Evolutionary conservation across 2,797 vertebrate genomes (phyloP).

Genomic region (Somateria mollissima): DNA sequence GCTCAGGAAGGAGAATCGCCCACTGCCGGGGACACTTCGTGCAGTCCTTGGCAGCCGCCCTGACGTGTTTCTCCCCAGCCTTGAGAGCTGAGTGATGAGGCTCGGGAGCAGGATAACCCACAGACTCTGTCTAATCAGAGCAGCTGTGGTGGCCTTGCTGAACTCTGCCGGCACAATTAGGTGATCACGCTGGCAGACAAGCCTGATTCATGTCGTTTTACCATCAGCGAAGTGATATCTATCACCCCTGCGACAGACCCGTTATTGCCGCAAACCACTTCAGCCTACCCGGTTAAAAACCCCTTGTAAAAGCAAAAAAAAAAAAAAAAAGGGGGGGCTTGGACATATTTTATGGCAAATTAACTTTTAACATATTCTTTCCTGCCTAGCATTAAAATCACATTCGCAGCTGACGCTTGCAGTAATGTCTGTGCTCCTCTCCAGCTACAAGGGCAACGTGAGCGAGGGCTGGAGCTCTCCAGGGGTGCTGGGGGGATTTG

Average conservation of each 20-base stretch:
- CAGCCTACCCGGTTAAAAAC: constrained; percentile 7
- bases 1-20: not conserved
- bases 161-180: constrained; percentile 41
- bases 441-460: not conserved
- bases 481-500: fast-evolving
- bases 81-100: constrained; percentile 25
- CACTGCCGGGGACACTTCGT: not conserved
- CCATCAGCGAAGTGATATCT: constrained; percentile 59
- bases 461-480: not conserved
- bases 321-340: not conserved
- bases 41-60: not conserved
- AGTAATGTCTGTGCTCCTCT: not conserved
- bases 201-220: constrained; percentile 66
- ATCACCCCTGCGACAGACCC: constrained; percentile 33
- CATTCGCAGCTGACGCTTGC: not conserved
- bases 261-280: constrained; percentile 37
- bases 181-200: constrained; percentile 24
- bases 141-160: constrained; percentile 25
- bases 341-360: constrained; percentile 64
- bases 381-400: not conserved
- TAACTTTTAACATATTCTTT: constrained; percentile 51
- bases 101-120: not conserved
- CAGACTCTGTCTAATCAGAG: not conserved
- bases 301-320: constrained; percentile 20
- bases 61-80: not conserved